Base-by-base conservation (phyloP, 2,888 invertebrate genomes). In the Ormyrus nitidulus region DNA sequence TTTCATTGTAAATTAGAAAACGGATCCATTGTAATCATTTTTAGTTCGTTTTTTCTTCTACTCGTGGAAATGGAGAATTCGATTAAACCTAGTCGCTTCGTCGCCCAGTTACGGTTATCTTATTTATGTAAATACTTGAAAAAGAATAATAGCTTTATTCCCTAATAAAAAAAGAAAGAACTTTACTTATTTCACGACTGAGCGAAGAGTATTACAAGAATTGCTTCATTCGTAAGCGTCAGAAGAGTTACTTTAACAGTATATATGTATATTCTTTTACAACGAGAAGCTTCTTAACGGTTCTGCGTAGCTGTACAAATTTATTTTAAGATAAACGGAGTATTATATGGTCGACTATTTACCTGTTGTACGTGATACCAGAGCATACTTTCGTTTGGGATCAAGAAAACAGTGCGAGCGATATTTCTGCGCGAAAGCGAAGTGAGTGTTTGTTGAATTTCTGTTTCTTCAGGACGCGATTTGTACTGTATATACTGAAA, bases 401-500 rank as follows among this genome's bases (percentile, higher is more conserved):
- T 66, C 9, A 7, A 13, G 10, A 51, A 68, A 61, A 69, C 7
- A 53, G n/a, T 6, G 51, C 44, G 62, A n/a, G 34, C 34, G 48
- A 19, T 58, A 69, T 64, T 13, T 48, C 2, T 68, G 44, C 64
- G 56, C 44, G 6, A 19, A 19, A 69, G 49, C 11, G 49, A 51
- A 74, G 0, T 19, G 56, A 44, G n/a, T 8, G 49, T 73, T 49
- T 70, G 13, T 73, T 19, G 34, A 34, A 34, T 34, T 62, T 68
- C 53, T 59, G 64, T 62, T 64, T 59, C 11, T 65, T 68, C 48
- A 19, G 64, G 49, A 53, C 34, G 72, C 56, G 11, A 2, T 3
- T 78, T 11, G 8, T n/a, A 46, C 56, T 81, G 81, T 81, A 81
- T 9, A 81, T 81, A 81, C 78, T 74, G 34, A 62, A 53, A n/a